Evolutionary conservation across 1,140 invertebrate species (phyloP).

Genomic region (Hycleus cichorii): DNA sequence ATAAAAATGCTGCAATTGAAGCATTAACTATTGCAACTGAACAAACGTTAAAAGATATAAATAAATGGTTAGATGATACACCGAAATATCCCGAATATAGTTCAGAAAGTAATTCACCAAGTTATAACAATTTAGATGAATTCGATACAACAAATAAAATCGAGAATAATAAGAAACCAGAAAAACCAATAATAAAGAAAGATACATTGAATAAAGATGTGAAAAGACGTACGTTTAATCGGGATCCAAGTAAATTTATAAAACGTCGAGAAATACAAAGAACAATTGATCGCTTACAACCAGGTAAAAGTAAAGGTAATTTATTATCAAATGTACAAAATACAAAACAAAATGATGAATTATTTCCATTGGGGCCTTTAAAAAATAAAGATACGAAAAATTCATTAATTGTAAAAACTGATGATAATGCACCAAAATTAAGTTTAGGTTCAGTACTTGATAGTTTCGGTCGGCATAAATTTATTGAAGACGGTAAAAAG

Average conservation of each 20-base stretch:
- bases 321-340: conserved; percentile 53
- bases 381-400: conserved; percentile 50
- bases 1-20: conserved; percentile 47
- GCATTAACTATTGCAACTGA: conserved; percentile 70
- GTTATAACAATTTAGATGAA: conserved; percentile 45
- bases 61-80: conserved; percentile 79
- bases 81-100: conserved; percentile 66
- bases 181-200: conserved; percentile 32
- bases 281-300: conserved; percentile 73
- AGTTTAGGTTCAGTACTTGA: conserved; percentile 73
- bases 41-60: conserved; percentile 80
- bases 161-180: conserved; percentile 41
- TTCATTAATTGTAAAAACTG: conserved; percentile 46
- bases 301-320: conserved; percentile 78
- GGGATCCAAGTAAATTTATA: conserved; percentile 42
- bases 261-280: conserved; percentile 66
- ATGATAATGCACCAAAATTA: conserved; percentile 64
- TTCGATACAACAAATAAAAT: conserved; percentile 41
- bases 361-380: conserved; percentile 39
- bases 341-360: conserved; percentile 47
- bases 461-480: conserved; percentile 54
- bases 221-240: conserved; percentile 35
- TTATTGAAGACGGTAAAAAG: conserved; percentile 46
- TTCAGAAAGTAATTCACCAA: conserved; percentile 65
- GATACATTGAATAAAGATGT: conserved; percentile 27